These are phyloP conservation scores for Tenthredo distinguenda DNA, from an alignment of 2,888 invertebrate genomes.

Conservation along the genomic window DNA sequence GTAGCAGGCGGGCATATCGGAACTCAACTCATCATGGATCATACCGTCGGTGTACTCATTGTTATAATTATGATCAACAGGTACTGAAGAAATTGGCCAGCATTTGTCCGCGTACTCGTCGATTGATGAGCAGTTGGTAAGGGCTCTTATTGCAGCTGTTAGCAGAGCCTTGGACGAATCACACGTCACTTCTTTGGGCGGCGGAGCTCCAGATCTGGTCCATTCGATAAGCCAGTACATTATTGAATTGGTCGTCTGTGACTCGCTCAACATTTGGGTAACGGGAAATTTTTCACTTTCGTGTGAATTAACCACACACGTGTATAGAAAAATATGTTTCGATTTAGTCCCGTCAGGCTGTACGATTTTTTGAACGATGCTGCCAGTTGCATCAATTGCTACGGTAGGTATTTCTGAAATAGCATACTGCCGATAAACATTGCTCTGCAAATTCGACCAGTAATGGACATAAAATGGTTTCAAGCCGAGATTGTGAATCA, in stretches of 20 bases:
- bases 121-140: background rate
- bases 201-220: conserved; percentile 15
- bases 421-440: conserved; percentile 50
- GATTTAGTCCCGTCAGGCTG: background rate
- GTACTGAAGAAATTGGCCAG: background rate
- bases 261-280: background rate
- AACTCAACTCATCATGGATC: conserved; percentile 35
- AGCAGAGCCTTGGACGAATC: conserved; percentile 13
- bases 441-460: conserved; percentile 54
- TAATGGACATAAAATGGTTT: conserved; percentile 58
- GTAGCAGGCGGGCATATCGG: conserved; percentile 50
- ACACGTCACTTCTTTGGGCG: conserved; percentile 1
- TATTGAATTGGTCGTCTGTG: conserved; percentile 12
- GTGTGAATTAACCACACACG: background rate
- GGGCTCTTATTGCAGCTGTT: background rate
- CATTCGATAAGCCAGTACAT: conserved; percentile 25
- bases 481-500: conserved; percentile 48
- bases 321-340: conserved; percentile 24
- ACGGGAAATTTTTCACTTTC: background rate
- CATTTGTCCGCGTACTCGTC: background rate
- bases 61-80: background rate
- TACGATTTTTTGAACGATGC: background rate
- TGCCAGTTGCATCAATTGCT: conserved; percentile 18
- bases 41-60: conserved; percentile 52
- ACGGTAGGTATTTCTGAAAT: background rate